Conservation (phyloP, 2,797 vertebrate species). For the Emydoidea blandingii region DNA sequence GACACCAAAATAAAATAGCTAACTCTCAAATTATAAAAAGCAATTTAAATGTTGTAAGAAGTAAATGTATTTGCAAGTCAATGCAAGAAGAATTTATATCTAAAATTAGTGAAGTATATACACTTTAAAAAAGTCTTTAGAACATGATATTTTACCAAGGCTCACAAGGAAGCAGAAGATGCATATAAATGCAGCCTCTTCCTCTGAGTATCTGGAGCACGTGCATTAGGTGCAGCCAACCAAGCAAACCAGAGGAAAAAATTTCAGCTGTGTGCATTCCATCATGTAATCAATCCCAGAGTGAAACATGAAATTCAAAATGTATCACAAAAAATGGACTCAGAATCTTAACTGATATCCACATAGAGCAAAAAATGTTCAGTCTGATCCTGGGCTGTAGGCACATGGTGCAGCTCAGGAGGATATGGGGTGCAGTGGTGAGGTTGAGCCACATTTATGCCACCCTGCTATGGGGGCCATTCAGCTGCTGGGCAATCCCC, state of each 20-base stretch:
- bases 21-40: constrained; percentile 60
- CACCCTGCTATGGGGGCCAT: neutral
- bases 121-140: constrained; percentile 26
- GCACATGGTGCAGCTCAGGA: neutral
- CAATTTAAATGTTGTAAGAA: constrained; percentile 30
- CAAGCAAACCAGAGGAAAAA: neutral
- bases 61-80: constrained; percentile 22
- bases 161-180: constrained; percentile 32
- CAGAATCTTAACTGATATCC: accelerated
- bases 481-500: neutral
- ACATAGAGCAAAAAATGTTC: neutral
- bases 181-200: neutral
- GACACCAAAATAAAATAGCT: constrained; percentile 62
- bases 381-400: neutral
- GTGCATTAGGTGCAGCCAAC: neutral
- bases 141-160: constrained; percentile 10
- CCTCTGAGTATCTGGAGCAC: neutral
- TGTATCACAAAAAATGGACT: neutral
- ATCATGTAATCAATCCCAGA: neutral
- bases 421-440: neutral
- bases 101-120: neutral
- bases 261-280: neutral
- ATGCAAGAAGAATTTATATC: neutral
- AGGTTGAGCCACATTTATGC: neutral
- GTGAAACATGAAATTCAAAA: neutral